A percentile compares a stretch with the other conserved stretches of the same genome.
phyloP scores from a whole-genome alignment of 1,140 invertebrate genomes.

The Rhagoletis zephyria region DNA sequence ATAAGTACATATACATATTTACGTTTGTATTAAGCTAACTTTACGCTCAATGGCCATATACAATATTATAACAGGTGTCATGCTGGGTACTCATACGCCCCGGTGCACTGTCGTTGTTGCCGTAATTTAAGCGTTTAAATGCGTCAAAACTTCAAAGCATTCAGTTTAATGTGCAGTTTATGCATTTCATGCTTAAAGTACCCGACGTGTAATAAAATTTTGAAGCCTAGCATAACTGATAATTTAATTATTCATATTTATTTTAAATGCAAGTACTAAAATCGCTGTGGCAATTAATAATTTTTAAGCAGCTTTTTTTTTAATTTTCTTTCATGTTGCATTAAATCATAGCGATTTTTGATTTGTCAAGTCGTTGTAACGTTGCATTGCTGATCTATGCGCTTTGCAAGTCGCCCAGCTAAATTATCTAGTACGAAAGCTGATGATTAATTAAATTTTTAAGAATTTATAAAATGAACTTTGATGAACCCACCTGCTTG shows the following conservation, averaged over 20 bases:
- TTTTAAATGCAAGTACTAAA: background rate
- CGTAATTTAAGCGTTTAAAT: background rate
- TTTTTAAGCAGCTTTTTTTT: background rate
- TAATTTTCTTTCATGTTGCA: background rate
- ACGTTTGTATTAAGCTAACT: background rate
- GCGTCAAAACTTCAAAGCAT: conserved; percentile 29
- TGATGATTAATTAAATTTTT: background rate
- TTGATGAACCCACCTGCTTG: no score
- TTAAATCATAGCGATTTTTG: background rate
- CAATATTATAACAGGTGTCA: conserved; percentile 13
- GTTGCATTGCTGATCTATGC: background rate
- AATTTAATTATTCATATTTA: conserved; percentile 44
- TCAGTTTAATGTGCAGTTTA: background rate
- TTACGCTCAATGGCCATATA: background rate
- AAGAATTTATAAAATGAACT: no score
- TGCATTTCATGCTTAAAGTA: background rate
- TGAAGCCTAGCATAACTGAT: background rate
- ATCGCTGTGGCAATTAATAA: background rate
- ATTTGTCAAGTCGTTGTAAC: background rate
- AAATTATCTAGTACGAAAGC: background rate
- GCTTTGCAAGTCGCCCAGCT: conserved; percentile 1
- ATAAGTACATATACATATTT: background rate
- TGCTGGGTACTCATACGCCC: conserved; percentile 42
- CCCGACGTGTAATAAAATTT: background rate
- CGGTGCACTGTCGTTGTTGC: conserved; percentile 11